Base-by-base conservation (phyloP, 1,140 invertebrate genomes). In the Pararge aegeria region DNA sequence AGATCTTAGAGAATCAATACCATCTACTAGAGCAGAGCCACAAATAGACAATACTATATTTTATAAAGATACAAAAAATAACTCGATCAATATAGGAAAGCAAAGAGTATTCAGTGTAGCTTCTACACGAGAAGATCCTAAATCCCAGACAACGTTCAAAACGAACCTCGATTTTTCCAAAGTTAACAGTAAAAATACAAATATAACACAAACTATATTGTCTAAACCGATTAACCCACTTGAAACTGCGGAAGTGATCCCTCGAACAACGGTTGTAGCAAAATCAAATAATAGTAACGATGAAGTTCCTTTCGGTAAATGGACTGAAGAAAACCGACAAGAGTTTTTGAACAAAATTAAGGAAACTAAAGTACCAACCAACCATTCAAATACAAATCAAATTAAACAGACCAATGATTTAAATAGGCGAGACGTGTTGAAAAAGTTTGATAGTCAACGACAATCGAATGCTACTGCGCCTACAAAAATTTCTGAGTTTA, bases 341-440 rank as follows among this genome's bases (percentile, higher is more conserved):
- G 83, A 81, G 54, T 89, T 87, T 74, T 64, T 89, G 37, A 84
- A 87, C 62, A 87, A 87, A 78, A 81, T 89, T 52, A 87, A 86
- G 62, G 84, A 86, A 75, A 60, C 73, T 7, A 89, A 82, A 71
- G 60, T 83, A 9, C 67, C 80, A 15, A 66, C 73, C 13, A 78
- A 59, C 52, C 76, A 61, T 54, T 73, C 80, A 1, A 83, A 79
- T 68, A 78, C 75, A n/a, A 87, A 89, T 64, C 82, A 86, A 65
- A 60, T 89, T 20, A 89, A 87, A 66, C 82, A 87, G 54, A 73
- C 87, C 3, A 85, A 87, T 67, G 87, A 89, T 72, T 80, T 89
- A 49, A 89, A 89, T 56, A 79, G 84, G 64, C 64, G 84, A 59
- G 87, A 89, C 63, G 68, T 89, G 13, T 64, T 89, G 4, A 77